Conservation (phyloP, 2,113 vertebrate genomes). For the Theropithecus gelada region DNA sequence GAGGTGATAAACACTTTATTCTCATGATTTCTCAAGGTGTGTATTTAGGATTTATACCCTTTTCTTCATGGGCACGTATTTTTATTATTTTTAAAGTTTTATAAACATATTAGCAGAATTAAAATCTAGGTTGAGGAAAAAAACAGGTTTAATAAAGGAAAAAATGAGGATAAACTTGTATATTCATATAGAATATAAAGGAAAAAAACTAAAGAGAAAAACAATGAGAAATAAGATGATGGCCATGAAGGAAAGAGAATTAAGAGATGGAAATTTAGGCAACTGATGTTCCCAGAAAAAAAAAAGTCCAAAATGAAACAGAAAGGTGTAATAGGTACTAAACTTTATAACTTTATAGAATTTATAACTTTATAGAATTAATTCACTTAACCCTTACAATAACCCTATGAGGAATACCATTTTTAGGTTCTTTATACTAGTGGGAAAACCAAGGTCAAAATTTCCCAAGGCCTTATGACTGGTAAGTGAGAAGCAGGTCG, state of each 20-base stretch:
- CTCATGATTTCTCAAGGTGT: not conserved
- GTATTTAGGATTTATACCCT: not conserved
- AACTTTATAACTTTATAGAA: not conserved
- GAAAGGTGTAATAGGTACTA: not conserved
- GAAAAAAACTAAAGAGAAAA: not conserved
- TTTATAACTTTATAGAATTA: not conserved
- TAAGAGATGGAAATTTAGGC: not conserved
- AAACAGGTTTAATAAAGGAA: constrained; percentile 15
- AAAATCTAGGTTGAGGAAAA: constrained; percentile 8
- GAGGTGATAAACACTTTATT: not conserved
- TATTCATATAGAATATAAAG: not conserved
- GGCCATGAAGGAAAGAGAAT: not conserved
- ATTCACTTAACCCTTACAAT: not conserved
- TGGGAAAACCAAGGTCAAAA: not conserved
- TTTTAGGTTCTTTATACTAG: not conserved
- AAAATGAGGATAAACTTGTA: not conserved
- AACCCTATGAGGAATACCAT: not conserved
- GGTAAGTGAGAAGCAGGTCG: not conserved
- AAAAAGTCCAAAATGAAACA: not conserved
- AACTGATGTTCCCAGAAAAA: not conserved
- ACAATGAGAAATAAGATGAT: not conserved
- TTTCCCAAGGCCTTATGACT: not conserved
- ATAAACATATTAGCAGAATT: constrained; percentile 29
- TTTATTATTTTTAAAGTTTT: not conserved
- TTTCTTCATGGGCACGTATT: not conserved